Evolutionary conservation across 2,888 invertebrate genomes (phyloP).

Genomic region (Imbricaverruca yamaguchii): DNA sequence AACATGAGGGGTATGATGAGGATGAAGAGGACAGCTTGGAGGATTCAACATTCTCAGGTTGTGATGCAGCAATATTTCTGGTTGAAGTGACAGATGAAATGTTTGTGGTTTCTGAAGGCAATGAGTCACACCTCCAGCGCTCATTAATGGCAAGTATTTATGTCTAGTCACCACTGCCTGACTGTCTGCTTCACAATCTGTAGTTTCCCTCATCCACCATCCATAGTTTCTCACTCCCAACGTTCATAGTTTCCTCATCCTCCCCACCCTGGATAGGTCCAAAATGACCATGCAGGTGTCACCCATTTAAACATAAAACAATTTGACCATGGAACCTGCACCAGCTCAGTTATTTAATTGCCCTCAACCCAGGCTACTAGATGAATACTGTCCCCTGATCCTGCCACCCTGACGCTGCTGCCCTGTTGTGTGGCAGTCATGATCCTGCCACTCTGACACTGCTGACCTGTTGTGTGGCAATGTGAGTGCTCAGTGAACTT

Average conservation of each 20-base stretch:
- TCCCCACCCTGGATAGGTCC: background rate
- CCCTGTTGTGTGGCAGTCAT: background rate
- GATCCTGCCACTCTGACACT: background rate
- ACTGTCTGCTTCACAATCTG: background rate
- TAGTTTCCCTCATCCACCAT: background rate
- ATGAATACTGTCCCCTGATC: no score
- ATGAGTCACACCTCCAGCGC: slow-evolving; percentile 26
- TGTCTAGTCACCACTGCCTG: background rate
- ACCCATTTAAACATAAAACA: no score
- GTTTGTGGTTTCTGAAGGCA: slow-evolving; percentile 32
- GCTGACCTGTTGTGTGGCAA: slow-evolving; percentile 33
- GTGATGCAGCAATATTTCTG: slow-evolving; percentile 36
- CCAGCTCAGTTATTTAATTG: no score
- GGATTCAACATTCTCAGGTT: slow-evolving; percentile 26
- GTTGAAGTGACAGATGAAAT: slow-evolving; percentile 36
- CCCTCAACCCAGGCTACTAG: no score
- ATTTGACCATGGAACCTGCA: no score
- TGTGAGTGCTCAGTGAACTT: slow-evolving; percentile 43
- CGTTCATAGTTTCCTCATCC: background rate
- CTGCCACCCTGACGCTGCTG: background rate
- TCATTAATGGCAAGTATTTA: slow-evolving; percentile 29
- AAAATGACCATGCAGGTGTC: background rate
- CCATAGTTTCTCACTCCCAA: background rate
- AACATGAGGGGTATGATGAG: background rate
- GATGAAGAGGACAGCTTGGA: background rate